These are phyloP conservation scores for Sarcophaga carnaria DNA, from an alignment of 2,888 invertebrate genomes.

Conservation along the genomic window DNA sequence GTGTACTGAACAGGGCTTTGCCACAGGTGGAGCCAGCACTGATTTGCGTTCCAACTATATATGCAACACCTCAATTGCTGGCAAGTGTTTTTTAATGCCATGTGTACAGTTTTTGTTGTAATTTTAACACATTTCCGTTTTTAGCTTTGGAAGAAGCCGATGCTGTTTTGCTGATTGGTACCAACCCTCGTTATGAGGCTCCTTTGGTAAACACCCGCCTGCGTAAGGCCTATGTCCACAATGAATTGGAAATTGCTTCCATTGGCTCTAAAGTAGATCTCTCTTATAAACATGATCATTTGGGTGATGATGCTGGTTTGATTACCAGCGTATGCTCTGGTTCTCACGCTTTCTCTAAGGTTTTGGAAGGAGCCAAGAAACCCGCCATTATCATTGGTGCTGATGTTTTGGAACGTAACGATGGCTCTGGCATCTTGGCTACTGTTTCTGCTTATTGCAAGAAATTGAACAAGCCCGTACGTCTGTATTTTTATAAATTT, in stretches of 20 bases:
- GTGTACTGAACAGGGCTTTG: conserved; percentile 96
- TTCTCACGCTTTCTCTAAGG: conserved; percentile 86
- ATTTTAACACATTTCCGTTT: background rate
- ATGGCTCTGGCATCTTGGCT: conserved; percentile 90
- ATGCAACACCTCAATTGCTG: conserved; percentile 94
- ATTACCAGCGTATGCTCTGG: conserved; percentile 89
- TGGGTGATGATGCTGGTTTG: conserved; percentile 90
- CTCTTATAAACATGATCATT: conserved; percentile 94
- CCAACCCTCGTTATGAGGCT: conserved; percentile 98
- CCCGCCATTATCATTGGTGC: conserved; percentile 97
- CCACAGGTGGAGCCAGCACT: conserved; percentile 86
- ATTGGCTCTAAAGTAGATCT: conserved; percentile 96
- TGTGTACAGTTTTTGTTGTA: background rate
- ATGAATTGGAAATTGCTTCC: conserved; percentile 92
- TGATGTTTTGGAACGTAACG: conserved; percentile 89
- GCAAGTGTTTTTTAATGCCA: conserved; percentile 78
- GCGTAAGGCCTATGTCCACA: conserved; percentile 97
- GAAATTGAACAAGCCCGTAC: conserved; percentile 83
- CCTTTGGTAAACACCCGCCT: conserved; percentile 97
- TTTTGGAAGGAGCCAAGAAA: conserved; percentile 89
- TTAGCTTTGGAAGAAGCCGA: conserved; percentile 95
- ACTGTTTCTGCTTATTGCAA: conserved; percentile 89
- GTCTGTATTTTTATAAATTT: conserved; percentile 76
- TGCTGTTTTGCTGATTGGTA: conserved; percentile 94
- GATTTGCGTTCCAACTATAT: conserved; percentile 96